Percentiles rank a stretch among this genome's conserved stretches.
Conservation (phyloP, 1,140 invertebrate genomes). For the Drosophila pallidifrons region DNA sequence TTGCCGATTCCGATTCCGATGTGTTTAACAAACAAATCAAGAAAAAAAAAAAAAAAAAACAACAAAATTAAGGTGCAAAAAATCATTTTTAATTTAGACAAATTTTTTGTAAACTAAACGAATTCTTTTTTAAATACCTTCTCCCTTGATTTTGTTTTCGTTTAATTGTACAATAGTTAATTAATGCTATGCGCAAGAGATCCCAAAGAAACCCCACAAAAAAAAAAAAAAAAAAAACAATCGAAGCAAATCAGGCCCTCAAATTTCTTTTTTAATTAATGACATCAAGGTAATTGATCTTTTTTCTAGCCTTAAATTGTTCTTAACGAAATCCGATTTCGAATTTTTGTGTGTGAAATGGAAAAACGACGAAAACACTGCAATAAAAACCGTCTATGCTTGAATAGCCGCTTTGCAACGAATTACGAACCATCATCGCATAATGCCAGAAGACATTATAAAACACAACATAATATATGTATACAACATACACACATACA, state of each 20-base stretch:
- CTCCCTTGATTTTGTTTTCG: constrained; percentile 2
- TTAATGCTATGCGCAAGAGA: background rate
- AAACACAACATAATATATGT: background rate
- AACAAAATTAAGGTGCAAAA: background rate
- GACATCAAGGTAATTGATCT: background rate
- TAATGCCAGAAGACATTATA: constrained; percentile 51
- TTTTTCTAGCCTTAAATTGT: constrained; percentile 18
- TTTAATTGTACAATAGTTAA: constrained; percentile 68
- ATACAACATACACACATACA: constrained; percentile 16
- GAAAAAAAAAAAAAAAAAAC: constrained; percentile 9
- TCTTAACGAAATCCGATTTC: constrained; percentile 11
- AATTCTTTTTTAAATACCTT: too few species aligned
- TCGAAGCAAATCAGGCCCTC: background rate
- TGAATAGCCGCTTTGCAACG: constrained; percentile 27
- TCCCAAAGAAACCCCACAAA: background rate
- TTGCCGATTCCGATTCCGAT: constrained; percentile 3
- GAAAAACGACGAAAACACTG: background rate
- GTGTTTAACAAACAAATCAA: constrained; percentile 8
- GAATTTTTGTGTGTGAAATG: background rate
- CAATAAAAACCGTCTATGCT: constrained; percentile 23
- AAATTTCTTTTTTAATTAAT: background rate
- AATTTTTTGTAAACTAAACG: constrained; percentile 56
- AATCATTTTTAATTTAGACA: constrained; percentile 57
- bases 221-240: background rate
- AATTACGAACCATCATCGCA: background rate